Evolutionary conservation across 2,113 vertebrate genomes (phyloP).

Genomic region (Sorex araneus): DNA sequence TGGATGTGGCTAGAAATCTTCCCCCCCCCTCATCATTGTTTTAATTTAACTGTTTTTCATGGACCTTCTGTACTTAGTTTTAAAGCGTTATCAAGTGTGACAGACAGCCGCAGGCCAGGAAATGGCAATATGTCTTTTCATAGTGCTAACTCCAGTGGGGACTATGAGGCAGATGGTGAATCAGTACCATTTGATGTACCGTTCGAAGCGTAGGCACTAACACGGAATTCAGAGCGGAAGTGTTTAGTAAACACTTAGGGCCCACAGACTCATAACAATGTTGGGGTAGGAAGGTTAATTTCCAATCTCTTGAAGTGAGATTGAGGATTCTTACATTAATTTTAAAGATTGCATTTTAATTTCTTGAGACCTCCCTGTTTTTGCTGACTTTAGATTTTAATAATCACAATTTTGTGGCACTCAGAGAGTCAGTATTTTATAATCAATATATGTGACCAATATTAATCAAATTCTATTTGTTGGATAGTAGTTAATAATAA

Average conservation of each 20-base stretch:
- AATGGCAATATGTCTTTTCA: not conserved
- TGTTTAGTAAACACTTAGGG: not conserved
- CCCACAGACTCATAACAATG: not conserved
- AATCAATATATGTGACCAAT: not conserved
- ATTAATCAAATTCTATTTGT: not conserved
- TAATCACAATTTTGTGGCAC: not conserved
- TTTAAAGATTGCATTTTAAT: not conserved
- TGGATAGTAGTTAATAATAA: not conserved
- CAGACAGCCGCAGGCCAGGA: not conserved
- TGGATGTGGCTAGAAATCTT: too few relatives aligned
- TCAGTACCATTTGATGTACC: not conserved
- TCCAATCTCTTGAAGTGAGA: not conserved
- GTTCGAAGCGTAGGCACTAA: not conserved
- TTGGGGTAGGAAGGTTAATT: not conserved
- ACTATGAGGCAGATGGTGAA: not conserved
- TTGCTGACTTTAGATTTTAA: not conserved
- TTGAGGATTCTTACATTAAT: not conserved
- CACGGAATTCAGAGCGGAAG: not conserved
- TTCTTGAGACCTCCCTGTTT: not conserved
- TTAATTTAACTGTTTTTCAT: too few relatives aligned
- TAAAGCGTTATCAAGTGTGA: not conserved
- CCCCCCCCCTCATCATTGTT: too few relatives aligned
- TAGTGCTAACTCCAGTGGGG: not conserved
- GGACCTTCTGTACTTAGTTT: not conserved
- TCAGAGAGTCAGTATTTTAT: not conserved